Base-by-base conservation (phyloP, 2,797 vertebrate genomes). In the Stomatorhinus walkeri region DNA sequence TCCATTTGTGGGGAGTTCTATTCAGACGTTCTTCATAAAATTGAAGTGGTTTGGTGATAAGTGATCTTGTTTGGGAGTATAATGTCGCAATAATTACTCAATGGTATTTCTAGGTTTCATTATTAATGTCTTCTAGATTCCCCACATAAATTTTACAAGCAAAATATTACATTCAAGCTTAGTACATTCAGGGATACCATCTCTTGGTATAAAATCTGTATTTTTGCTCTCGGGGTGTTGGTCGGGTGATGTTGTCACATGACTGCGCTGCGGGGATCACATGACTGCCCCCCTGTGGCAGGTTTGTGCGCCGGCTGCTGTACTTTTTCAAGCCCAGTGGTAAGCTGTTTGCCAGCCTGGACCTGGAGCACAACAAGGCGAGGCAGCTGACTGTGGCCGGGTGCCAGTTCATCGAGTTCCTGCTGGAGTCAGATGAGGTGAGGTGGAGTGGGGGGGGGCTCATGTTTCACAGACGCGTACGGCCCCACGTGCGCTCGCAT, bases 281-380 rank as follows among this genome's bases (percentile, higher is more conserved):
- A 4, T 84, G 81, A 85, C 83, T 85, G n/a, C 40, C 19, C 72
- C 72, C 40, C 5, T 61, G 28, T 19, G 0, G 76, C 93, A 99
- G 98, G 94, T 99, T 99, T 96, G 97, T 99, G 87, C 96, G 98
- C 87, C 96, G 98, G 93, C 94, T 99, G 89, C 95, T 99, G 48
- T 99, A 97, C 95, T 99, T 99, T 93, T 99, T 98, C 92, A 99
- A 98, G 92, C 98, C 98, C 89, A 99, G 97, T 94, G 98, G 98
- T 94, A 98, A 97, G 91, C 94, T 99, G 52, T 99, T 97, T 54
- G 97, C 98, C 88, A 97, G 95, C 91, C 93, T 99, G 91, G 97
- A 98, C 89, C 92, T 99, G 94, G 98, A 99, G 91, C 97, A 98
- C 92, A 90, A 91, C 72, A 99, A 98, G 91, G 96, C 97, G 40